Percentiles rank a stretch among this genome's conserved stretches.
Conservation (phyloP, 2,797 vertebrate species). For the Chaenodraco wilsoni region DNA sequence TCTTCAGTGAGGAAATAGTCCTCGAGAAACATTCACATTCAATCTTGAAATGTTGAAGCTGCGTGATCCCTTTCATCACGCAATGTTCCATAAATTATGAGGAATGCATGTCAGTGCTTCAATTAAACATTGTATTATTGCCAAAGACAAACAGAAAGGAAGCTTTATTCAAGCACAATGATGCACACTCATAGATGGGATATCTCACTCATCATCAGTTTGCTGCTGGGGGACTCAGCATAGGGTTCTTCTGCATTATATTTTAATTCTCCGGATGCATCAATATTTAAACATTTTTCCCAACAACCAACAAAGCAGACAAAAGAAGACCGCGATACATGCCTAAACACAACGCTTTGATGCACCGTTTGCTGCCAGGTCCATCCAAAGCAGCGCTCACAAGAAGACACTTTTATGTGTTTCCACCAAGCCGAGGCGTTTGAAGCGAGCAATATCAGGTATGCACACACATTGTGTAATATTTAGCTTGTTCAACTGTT, state of each 20-base stretch:
- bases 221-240: conserved; percentile 1
- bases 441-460: neutral
- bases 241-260: conserved; percentile 12
- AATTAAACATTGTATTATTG: conserved; percentile 20
- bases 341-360: conserved; percentile 48
- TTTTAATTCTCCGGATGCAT: conserved; percentile 36
- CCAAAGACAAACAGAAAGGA: conserved; percentile 2
- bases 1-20: neutral
- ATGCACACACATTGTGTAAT: neutral
- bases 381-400: neutral
- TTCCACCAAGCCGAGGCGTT: neutral
- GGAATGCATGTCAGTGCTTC: conserved; percentile 11
- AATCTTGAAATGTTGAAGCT: neutral
- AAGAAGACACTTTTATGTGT: conserved; percentile 4
- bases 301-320: conserved; percentile 6
- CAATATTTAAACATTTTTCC: conserved; percentile 34
- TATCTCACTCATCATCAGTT: conserved; percentile 1
- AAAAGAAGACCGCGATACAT: conserved; percentile 20
- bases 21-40: neutral
- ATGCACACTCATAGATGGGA: neutral
- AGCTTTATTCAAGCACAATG: neutral
- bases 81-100: conserved; percentile 32
- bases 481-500: neutral
- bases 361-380: conserved; percentile 20
- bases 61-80: neutral